These are phyloP conservation scores for Myiotriccus ornatus DNA, from an alignment of 2,797 vertebrate genomes.

Conservation along the genomic window DNA sequence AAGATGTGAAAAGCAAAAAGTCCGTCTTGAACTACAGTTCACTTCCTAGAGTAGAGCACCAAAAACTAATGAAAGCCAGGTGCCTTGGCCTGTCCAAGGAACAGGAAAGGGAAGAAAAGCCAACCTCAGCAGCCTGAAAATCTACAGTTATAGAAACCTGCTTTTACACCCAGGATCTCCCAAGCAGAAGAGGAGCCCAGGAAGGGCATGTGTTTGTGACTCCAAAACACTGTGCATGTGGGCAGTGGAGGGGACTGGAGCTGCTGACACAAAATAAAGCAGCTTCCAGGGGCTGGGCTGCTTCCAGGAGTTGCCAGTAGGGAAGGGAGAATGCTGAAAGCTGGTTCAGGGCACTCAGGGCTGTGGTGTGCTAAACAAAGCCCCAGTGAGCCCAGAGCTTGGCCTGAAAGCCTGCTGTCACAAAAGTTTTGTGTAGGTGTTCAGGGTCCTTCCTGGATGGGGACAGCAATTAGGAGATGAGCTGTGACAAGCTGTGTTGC, in stretches of 20 bases:
- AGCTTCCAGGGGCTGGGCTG: background rate
- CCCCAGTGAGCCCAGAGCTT: accelerated
- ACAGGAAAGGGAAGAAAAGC: slow-evolving; percentile 4
- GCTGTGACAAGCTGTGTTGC: background rate
- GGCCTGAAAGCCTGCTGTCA: background rate
- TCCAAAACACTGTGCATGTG: accelerated
- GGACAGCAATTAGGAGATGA: background rate
- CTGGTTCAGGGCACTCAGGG: background rate
- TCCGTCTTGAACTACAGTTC: background rate
- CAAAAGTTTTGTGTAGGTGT: background rate
- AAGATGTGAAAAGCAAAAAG: background rate
- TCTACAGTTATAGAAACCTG: background rate
- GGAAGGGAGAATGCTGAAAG: background rate
- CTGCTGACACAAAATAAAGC: background rate
- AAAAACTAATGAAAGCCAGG: slow-evolving; percentile 44
- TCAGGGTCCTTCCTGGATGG: background rate
- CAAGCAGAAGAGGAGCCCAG: background rate
- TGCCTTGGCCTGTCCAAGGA: slow-evolving; percentile 4
- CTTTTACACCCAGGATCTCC: background rate
- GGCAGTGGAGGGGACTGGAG: background rate
- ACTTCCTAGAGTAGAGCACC: background rate
- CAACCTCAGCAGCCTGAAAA: background rate
- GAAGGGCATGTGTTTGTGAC: background rate
- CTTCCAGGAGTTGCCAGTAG: background rate
- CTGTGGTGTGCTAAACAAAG: background rate